Evolutionary conservation across 2,113 vertebrate genomes (phyloP).

Genomic region (Dascyllus trimaculatus): DNA sequence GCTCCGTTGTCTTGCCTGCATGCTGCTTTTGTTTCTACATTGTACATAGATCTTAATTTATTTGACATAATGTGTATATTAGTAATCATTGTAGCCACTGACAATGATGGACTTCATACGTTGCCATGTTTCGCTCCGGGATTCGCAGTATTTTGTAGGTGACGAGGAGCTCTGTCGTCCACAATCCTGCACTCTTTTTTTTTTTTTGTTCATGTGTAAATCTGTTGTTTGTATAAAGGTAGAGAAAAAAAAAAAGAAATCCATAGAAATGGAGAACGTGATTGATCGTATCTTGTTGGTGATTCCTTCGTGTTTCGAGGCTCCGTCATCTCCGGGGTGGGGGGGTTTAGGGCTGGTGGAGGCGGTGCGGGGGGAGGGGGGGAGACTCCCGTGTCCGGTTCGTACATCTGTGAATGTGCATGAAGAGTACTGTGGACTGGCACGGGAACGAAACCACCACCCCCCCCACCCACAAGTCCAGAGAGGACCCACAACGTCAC

Average conservation of each 20-base stretch:
- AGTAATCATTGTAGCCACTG: constrained; percentile 65
- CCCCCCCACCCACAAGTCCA: too few relatives aligned
- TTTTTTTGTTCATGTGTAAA: constrained; percentile 75
- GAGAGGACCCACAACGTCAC: too few relatives aligned
- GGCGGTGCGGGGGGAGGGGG: too few relatives aligned
- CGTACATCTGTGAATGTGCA: constrained; percentile 75
- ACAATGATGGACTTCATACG: constrained; percentile 71
- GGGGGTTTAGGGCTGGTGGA: constrained; percentile 31
- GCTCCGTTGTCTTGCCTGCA: constrained; percentile 82
- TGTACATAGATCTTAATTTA: constrained; percentile 84
- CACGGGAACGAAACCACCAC: constrained; percentile 60
- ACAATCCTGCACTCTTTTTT: constrained; percentile 70
- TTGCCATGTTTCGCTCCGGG: constrained; percentile 71
- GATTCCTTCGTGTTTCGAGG: constrained; percentile 69
- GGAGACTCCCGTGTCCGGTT: constrained; percentile 33
- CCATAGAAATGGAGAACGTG: constrained; percentile 80
- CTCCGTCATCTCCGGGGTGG: constrained; percentile 47
- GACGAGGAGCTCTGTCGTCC: constrained; percentile 59
- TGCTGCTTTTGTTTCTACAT: constrained; percentile 81
- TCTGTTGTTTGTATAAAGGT: constrained; percentile 79
- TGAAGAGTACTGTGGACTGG: too few relatives aligned
- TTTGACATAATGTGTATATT: constrained; percentile 79
- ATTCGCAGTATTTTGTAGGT: constrained; percentile 83
- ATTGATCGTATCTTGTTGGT: constrained; percentile 89
- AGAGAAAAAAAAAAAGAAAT: constrained; percentile 45